A percentile compares a stretch with the other conserved stretches of the same genome.
These are phyloP conservation scores for Notodonta dromedarius DNA, from an alignment of 2,888 invertebrate species.

Conservation along the genomic window DNA sequence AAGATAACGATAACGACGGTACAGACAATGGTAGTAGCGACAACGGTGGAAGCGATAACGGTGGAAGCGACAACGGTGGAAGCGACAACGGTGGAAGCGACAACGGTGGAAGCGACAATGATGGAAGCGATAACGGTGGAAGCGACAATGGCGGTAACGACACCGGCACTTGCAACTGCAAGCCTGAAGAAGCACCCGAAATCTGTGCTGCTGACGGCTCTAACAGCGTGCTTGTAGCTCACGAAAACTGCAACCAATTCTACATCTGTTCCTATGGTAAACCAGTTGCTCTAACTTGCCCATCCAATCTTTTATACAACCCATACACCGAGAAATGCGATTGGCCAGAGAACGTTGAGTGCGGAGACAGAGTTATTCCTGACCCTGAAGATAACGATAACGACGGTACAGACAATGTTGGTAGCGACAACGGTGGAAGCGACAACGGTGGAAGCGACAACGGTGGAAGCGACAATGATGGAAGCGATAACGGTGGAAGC, in stretches of 20 bases:
- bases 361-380: conserved; percentile 37
- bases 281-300: conserved; percentile 34
- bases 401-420: conserved; percentile 3
- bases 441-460: conserved; percentile 15
- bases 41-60: conserved; percentile 2
- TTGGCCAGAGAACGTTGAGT: conserved; percentile 45
- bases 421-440: conserved; percentile 7
- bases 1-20: not conserved
- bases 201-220: conserved; percentile 44
- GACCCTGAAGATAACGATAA: conserved; percentile 14
- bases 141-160: conserved; percentile 15
- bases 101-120: conserved; percentile 10
- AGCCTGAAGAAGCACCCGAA: conserved; percentile 32
- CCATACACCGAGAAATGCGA: conserved; percentile 41
- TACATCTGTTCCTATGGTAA: conserved; percentile 42
- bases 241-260: conserved; percentile 53
- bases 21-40: conserved; percentile 3
- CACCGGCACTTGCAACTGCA: conserved; percentile 29
- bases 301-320: conserved; percentile 32
- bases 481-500: conserved; percentile 11
- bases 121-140: conserved; percentile 12
- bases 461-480: conserved; percentile 12
- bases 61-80: conserved; percentile 11
- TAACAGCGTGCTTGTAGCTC: conserved; percentile 45
- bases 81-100: conserved; percentile 15